Conservation (phyloP, 2,113 vertebrate species). For the Pantherophis guttatus region DNA sequence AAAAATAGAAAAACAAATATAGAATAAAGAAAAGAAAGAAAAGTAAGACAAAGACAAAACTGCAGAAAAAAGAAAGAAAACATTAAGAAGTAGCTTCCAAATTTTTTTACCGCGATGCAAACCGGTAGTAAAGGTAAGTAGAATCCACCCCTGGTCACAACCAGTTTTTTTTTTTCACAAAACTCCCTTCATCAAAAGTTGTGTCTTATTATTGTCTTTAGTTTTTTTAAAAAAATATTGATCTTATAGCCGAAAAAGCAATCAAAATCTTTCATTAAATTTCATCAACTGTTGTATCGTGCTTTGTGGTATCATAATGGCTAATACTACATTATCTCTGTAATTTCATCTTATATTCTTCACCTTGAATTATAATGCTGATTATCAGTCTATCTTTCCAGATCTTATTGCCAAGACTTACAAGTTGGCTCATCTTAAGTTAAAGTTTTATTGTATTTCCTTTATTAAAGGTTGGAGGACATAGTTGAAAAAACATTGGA, state of each 20-base stretch:
- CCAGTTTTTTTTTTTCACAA: not conserved
- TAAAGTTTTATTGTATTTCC: not conserved
- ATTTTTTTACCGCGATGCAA: not conserved
- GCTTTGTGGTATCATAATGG: not conserved
- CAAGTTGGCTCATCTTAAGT: not conserved
- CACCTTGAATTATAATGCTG: not conserved
- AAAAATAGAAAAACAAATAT: not conserved
- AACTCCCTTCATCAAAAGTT: not conserved
- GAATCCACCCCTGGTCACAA: not conserved
- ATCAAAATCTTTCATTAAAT: not conserved
- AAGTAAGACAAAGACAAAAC: not conserved
- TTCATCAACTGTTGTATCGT: not conserved
- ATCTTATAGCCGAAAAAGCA: not conserved
- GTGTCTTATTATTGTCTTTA: not conserved
- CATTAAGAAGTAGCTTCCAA: not conserved
- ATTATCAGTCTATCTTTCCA: not conserved
- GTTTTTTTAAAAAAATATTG: not conserved
- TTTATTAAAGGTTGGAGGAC: not conserved
- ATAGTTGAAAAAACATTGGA: not conserved
- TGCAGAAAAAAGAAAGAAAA: not conserved
- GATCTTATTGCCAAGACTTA: not conserved
- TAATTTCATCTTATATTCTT: not conserved
- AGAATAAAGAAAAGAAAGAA: not conserved
- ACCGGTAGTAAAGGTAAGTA: too few relatives aligned
- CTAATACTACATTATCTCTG: not conserved